Evolutionary conservation across 2,888 invertebrate species (phyloP), one percentile per base, ranked within the genome.

Genomic region (Drosophila acutilabella): DNA sequence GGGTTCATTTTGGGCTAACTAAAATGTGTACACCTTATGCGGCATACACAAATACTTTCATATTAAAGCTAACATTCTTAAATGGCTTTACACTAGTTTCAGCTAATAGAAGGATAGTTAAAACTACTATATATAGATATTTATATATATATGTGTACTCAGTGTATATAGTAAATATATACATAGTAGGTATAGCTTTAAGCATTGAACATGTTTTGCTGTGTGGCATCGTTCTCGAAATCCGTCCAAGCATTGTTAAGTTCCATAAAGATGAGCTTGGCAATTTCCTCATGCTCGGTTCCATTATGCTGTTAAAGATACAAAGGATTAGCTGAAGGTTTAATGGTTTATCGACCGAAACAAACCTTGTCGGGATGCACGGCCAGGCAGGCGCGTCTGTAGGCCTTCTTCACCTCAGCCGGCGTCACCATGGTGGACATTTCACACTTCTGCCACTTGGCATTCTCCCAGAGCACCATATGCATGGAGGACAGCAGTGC

Each of bases 181-280:
- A 51, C 51, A 51, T 51, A 23, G 66, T 58, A 30, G 30, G 30
- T 68, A 36, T 73, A 61, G 71, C 71, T 78, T 88, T 89, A 92
- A 74, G 89, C 85, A 77, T 90, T 91, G 93, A 95, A 95, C 93
- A 95, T 93, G 89, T 96, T 96, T 91, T 96, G 96, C 91, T 97
- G 96, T 77, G 96, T 94, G 67, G 95, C 93, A 92, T 97, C 97
- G 90, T 95, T 96, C 92, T 92, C 92, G 93, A 99, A 99, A 91
- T 98, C 98, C 86, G 96, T 96, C 98, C 99, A 99, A 18, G 99
- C 99, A 92, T 99, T 99, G 93, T 99, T 99, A 79, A 99, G 93
- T 93, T 99, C 99, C 95, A 99, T 98, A 93, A 99, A 99, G 90
- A 99, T 97, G 92, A 98, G 93, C 93, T 97, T 98, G 8, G 99